Evolutionary conservation across 2,797 vertebrate genomes (phyloP), one percentile per base, ranked within the genome.

Genomic region (Poliocrania exsul): DNA sequence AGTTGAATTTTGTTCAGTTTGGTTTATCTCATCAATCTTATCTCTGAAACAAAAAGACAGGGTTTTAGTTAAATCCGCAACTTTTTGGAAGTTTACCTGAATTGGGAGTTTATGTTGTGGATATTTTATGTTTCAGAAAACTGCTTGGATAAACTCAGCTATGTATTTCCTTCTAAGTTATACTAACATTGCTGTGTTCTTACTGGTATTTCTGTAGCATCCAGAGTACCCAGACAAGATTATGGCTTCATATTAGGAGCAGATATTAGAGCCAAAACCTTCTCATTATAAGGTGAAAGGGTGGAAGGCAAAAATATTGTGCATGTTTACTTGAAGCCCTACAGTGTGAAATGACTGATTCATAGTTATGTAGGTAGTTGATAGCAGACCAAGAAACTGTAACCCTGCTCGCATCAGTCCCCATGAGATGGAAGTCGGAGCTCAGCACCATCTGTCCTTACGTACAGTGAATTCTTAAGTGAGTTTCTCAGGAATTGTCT

Each of bases 361-460:
- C 65, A 16, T 37, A 49, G 20, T 61, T 78, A 13, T 0, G 0
- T 18, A 47, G 47, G 50, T 50, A 21, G 56, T 13, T 10, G 13
- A 28, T 82, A 60, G 35, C 64, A 80, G 44, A 13, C 42, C 31
- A 25, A 9, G 8, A 25, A 75, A 2, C 35, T 44, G 35, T 62
- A 61, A 50, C 31, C 40, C 37, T 49, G 50, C 19, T 81, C 25
- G 2, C 31, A 35, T 61, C 11, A 60, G 33, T 54, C 42, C 31
- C 23, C 1, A 1, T 88, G 56, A 69, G 67, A 5, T 6, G 67
- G 51, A 44, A 62, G 31, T 50, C 3, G 9, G 50, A 53, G 50
- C 46, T 86, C 50, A 23, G 29, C 2, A 1, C 44, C n/a, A 13
- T 54, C 53, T 0, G 0, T 81, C 35, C 47, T 62, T 46, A 46